Conservation (phyloP, 1,140 invertebrate genomes). For the Bombus terrestris region DNA sequence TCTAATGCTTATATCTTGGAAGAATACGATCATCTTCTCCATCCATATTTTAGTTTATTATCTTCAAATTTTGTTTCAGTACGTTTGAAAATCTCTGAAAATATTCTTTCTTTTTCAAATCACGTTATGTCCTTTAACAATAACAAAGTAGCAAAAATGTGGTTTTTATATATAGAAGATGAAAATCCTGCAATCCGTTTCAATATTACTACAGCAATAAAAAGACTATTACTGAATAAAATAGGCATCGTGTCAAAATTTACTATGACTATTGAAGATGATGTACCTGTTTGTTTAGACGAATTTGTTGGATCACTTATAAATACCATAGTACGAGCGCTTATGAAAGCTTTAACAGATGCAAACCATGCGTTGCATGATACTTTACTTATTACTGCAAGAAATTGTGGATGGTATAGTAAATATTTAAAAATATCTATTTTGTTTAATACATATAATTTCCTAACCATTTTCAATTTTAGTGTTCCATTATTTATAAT, state of each 20-base stretch:
- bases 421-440: slow-evolving; percentile 17
- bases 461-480: slow-evolving; percentile 70
- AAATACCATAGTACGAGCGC: slow-evolving; percentile 80
- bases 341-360: slow-evolving; percentile 82
- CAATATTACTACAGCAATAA: slow-evolving; percentile 74
- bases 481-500: slow-evolving; percentile 86
- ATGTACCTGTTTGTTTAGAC: slow-evolving; percentile 77
- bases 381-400: slow-evolving; percentile 83
- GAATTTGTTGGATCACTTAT: slow-evolving; percentile 82
- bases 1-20: slow-evolving; percentile 46
- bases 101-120: slow-evolving; percentile 77
- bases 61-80: slow-evolving; percentile 65
- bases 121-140: slow-evolving; percentile 79
- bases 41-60: slow-evolving; percentile 66
- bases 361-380: slow-evolving; percentile 83
- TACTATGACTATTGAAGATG: slow-evolving; percentile 58
- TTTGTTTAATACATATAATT: slow-evolving; percentile 28
- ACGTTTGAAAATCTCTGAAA: slow-evolving; percentile 72
- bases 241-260: slow-evolving; percentile 62
- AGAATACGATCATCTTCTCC: slow-evolving; percentile 65
- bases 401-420: slow-evolving; percentile 81
- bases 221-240: slow-evolving; percentile 74
- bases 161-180: slow-evolving; percentile 78
- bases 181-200: slow-evolving; percentile 71
- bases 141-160: slow-evolving; percentile 73